phyloP scores from a whole-genome alignment of 2,888 invertebrate genomes.

The Zeuzera pyrina region DNA sequence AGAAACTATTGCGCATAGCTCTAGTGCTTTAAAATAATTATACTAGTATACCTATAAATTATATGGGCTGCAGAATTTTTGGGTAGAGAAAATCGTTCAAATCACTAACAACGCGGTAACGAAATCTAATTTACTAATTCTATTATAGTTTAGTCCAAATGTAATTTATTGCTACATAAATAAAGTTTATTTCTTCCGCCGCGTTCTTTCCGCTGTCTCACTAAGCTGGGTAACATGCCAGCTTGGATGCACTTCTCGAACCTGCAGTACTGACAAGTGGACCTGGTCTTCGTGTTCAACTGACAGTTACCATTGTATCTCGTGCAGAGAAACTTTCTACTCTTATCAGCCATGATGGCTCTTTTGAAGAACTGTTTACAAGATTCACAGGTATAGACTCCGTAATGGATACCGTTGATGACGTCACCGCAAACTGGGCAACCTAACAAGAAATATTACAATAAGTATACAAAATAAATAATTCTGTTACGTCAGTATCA shows the following conservation, averaged over 20 bases:
- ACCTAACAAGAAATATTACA: neutral
- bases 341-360: conserved; percentile 18
- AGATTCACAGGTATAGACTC: conserved; percentile 33
- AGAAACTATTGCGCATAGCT: too few relatives aligned
- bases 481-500: too few relatives aligned
- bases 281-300: conserved; percentile 12
- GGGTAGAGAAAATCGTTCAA: too few relatives aligned
- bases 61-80: too few relatives aligned
- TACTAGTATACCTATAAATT: too few relatives aligned
- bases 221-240: conserved; percentile 29
- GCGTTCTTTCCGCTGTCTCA: too few relatives aligned
- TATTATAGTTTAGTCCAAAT: too few relatives aligned
- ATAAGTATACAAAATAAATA: neutral
- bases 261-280: conserved; percentile 27
- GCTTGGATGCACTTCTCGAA: conserved; percentile 27
- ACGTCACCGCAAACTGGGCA: conserved; percentile 34
- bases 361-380: conserved; percentile 41
- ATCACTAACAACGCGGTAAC: too few relatives aligned
- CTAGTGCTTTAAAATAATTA: too few relatives aligned
- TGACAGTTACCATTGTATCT: conserved; percentile 10
- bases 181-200: neutral
- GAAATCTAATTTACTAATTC: too few relatives aligned
- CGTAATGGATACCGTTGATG: conserved; percentile 33
- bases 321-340: conserved; percentile 18
- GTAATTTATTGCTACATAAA: neutral